Percentiles rank a stretch among this genome's conserved stretches.
These are phyloP conservation scores for Bombus superbus DNA, from an alignment of 1,140 invertebrate species.

Conservation along the genomic window DNA sequence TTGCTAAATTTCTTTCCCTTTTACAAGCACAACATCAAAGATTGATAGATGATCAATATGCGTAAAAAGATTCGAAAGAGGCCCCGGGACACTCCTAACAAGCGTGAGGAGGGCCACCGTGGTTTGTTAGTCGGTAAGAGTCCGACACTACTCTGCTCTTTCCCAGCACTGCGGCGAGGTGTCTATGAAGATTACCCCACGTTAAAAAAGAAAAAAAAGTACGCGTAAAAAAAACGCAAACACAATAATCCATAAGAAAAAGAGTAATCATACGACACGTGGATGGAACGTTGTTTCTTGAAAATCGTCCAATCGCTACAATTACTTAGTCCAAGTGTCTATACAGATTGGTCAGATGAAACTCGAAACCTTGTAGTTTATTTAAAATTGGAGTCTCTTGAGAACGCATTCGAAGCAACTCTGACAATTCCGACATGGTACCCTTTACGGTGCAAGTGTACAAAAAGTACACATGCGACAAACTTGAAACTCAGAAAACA, in stretches of 20 bases:
- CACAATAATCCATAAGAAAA: background rate
- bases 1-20: too few relatives aligned
- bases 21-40: too few relatives aligned
- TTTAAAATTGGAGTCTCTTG: conserved; percentile 28
- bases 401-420: background rate
- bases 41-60: too few relatives aligned
- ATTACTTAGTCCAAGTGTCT: background rate
- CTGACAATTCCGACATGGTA: background rate
- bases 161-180: too few relatives aligned
- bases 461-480: background rate
- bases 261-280: background rate
- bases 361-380: background rate
- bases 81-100: too few relatives aligned
- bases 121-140: too few relatives aligned
- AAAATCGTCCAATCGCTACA: background rate
- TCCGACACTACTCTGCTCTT: too few relatives aligned
- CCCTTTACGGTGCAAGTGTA: background rate
- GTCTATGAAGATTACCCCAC: too few relatives aligned
- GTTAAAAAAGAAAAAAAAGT: too few relatives aligned
- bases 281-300: background rate
- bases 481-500: background rate
- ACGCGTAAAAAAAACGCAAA: too few relatives aligned
- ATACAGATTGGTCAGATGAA: background rate
- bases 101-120: too few relatives aligned
- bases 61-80: too few relatives aligned